These are phyloP conservation scores for Amphibalanus amphitrite DNA, from an alignment of 1,140 invertebrate genomes.

Conservation along the genomic window DNA sequence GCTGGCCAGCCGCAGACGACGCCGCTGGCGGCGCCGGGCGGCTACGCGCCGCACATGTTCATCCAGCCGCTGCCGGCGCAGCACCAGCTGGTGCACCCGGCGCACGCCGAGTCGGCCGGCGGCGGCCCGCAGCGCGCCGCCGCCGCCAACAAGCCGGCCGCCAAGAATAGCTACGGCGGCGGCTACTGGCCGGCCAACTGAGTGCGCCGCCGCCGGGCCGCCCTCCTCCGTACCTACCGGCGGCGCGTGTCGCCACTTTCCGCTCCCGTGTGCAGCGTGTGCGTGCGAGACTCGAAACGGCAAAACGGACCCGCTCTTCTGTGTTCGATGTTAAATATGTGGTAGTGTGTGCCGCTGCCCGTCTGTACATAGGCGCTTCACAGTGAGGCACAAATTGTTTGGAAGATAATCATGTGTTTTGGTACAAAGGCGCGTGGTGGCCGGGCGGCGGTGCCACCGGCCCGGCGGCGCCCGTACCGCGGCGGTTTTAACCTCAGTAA, in stretches of 20 bases:
- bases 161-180: neutral
- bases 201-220: too few species aligned
- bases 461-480: neutral
- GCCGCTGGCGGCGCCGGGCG: conserved; percentile 35
- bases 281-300: neutral
- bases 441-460: too few species aligned
- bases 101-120: conserved; percentile 11
- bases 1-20: conserved; percentile 42
- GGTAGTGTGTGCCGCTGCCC: neutral
- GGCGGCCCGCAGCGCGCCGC: neutral
- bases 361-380: neutral
- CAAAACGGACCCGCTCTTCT: neutral
- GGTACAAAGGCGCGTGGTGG: neutral
- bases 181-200: neutral
- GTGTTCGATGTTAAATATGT: neutral
- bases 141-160: neutral
- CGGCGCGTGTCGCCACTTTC: neutral
- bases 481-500: neutral
- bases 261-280: neutral
- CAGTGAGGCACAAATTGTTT: neutral
- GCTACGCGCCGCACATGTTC: conserved; percentile 40
- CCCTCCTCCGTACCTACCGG: neutral
- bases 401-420: neutral
- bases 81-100: conserved; percentile 34
- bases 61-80: conserved; percentile 46